A percentile compares a stretch with the other conserved stretches of the same genome.
Evolutionary conservation across 2,888 invertebrate species (phyloP).

Genomic region (Homarus gammarus): DNA sequence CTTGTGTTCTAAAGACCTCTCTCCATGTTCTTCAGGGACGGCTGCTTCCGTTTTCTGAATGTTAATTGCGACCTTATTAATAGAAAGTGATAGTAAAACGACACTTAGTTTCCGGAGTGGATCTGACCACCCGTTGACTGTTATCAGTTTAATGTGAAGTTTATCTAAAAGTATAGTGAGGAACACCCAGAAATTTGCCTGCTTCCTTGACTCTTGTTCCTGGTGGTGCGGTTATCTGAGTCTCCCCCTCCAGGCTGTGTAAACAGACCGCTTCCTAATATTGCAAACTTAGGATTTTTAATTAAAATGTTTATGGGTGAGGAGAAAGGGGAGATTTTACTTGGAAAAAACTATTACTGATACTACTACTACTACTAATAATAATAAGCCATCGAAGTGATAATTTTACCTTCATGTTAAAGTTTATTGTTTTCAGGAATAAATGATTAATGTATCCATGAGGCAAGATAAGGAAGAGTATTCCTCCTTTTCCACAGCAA

Average conservation of each 20-base stretch:
- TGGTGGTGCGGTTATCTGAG: background rate
- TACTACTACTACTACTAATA: too few species aligned
- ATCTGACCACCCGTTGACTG: background rate
- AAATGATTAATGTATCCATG: too few species aligned
- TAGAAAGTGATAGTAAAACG: background rate
- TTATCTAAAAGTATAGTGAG: constrained; percentile 29
- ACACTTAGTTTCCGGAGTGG: background rate
- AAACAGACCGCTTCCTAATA: too few species aligned
- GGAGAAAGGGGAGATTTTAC: too few species aligned
- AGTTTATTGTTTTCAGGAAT: too few species aligned
- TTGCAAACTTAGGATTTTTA: too few species aligned
- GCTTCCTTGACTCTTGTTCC: background rate
- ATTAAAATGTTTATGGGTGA: too few species aligned
- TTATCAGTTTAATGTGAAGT: constrained; percentile 46
- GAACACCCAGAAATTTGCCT: background rate
- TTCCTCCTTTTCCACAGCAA: too few species aligned
- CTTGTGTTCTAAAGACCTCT: background rate
- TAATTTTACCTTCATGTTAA: too few species aligned
- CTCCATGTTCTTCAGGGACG: background rate
- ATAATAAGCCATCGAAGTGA: too few species aligned
- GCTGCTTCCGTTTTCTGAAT: background rate
- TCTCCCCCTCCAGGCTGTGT: background rate
- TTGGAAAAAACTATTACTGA: too few species aligned
- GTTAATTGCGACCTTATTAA: background rate
- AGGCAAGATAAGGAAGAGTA: too few species aligned